Base-by-base conservation (phyloP, 1,140 invertebrate genomes). In the Trichonephila clavipes region DNA sequence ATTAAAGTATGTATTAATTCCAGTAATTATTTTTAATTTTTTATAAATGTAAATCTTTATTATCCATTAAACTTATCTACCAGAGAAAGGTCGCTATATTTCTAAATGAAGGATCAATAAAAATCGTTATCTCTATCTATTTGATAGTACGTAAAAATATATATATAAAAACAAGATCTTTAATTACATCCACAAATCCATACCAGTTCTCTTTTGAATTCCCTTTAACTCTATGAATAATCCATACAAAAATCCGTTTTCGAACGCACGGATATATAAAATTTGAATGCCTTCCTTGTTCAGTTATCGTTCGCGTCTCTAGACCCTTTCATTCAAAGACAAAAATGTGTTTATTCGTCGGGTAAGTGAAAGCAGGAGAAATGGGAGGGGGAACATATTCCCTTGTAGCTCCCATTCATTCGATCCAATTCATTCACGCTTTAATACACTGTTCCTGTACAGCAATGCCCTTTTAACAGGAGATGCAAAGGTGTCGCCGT, bases 401-500 rank as follows among this genome's bases (percentile, higher is more conserved):
- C n/a, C 64, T 69, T 40, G 58, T 88, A 88, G 34, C 40, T 59
- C 86, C 58, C 72, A 90, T 90, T 90, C 88, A 90, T 81, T 81
- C 34, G 16, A 24, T n/a, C 51, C 66, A 28, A 90, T 81, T 90
- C 88, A 90, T 90, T 81, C 88, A 90, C 72, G 90, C 72, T 91
- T 83, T 83, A 91, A 83, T 91, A 91, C 90, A 91, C 83, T 83
- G 90, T 91, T 83, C 81, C 90, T 21, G 40, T 83, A 91, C 90
- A 91, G 77, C 90, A 83, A 83, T 91, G 90, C 69, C 90, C 90
- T 91, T 91, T 91, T 91, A 91, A 83, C 90, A 59, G 90, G 77
- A 92, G 91, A 92, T 87, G 83, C 77, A 51, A 92, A 92, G 91
- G 91, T 92, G 91, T 92, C 91, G 91, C 82, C 91, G 62, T 87